Evolutionary conservation across 2,113 vertebrate genomes (phyloP).

Genomic region (Carlito syrichta): DNA sequence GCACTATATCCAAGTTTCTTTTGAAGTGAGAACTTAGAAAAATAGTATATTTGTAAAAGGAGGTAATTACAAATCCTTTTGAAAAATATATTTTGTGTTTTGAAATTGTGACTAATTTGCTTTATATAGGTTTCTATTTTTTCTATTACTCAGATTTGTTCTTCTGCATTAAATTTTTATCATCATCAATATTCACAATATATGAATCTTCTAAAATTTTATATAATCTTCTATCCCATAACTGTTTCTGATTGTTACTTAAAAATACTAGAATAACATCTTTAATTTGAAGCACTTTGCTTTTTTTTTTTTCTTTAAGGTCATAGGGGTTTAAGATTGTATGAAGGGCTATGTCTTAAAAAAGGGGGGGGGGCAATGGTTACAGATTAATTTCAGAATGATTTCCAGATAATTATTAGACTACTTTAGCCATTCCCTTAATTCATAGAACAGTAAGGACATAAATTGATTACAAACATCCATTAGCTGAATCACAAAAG

Average conservation of each 20-base stretch:
- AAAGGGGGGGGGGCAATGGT: no score
- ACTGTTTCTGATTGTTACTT: not conserved
- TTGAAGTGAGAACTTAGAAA: not conserved
- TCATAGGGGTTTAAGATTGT: not conserved
- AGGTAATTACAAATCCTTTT: not conserved
- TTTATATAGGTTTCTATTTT: not conserved
- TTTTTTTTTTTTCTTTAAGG: not conserved
- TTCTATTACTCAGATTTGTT: not conserved
- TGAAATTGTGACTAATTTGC: not conserved
- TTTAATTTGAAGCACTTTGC: not conserved
- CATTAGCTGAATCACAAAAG: not conserved
- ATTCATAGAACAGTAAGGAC: not conserved
- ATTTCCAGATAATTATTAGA: not conserved
- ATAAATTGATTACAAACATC: not conserved
- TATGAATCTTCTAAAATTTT: not conserved
- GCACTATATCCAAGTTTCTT: not conserved
- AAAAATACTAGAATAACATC: not conserved
- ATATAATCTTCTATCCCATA: not conserved
- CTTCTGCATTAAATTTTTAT: not conserved
- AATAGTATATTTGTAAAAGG: not conserved
- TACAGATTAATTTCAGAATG: no score
- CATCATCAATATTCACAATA: not conserved
- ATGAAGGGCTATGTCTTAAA: not conserved
- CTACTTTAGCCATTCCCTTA: not conserved
- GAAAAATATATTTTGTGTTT: conserved; percentile 2